Evolutionary conservation across 2,797 vertebrate species (phyloP), one percentile per base, ranked within the genome.

Genomic region (Acanthornis magna): DNA sequence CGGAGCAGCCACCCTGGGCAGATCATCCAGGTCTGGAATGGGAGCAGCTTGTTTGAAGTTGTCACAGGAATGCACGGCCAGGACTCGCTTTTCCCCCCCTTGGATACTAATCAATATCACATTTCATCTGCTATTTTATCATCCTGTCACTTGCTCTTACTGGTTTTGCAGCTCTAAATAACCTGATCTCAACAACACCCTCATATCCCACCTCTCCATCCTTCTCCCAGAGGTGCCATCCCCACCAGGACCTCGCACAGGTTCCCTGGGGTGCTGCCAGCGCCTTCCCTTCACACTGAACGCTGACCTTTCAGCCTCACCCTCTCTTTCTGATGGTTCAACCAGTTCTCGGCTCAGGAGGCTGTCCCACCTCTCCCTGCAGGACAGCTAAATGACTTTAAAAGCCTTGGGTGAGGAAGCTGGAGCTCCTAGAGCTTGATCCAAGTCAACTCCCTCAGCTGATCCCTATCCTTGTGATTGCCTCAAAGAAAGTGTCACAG

Each of bases 61-160:
- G 10, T 43, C 34, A 3, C 3, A 51, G 66, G 50, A 60, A 55
- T 2, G 18, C 21, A 27, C 38, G 45, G 66, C 16, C 25, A 70
- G 71, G 62, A 13, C 63, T 70, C 0, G 0, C 36, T 62, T 71
- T 23, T 21, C 16, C 1, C 17, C 43, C 34, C 12, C 30, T 0
- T 10, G 27, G n/a, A 6, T 21, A 58, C 78, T 65, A 48, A 93
- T 72, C 62, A 78, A 58, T 72, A 88, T 26, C 51, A 43, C 43
- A 34, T 75, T 91, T 88, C 62, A 43, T 70, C 72, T 72, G 77
- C 62, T 75, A 1, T 57, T 90, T 94, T 81, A 57, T 84, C 77
- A 81, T 72, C 62, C 43, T 73, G 62, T 54, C 51, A 34, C 38
- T 78, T 20, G 58, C 38, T 43, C 14, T 65, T 36, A 32, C 1